phyloP scores from a whole-genome alignment of 2,113 vertebrate genomes.

The Thunnus maccoyii region DNA sequence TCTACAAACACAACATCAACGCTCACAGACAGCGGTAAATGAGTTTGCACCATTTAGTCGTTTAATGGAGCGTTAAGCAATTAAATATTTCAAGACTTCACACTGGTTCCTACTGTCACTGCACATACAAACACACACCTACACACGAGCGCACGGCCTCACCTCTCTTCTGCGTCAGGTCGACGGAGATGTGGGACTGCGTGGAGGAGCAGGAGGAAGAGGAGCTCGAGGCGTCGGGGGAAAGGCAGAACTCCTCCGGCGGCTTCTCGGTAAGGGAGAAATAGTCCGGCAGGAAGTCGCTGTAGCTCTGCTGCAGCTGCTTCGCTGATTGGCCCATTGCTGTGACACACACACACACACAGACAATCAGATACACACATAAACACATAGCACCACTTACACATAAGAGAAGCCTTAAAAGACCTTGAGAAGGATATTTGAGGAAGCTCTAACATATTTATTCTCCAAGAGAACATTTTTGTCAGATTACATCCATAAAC shows the following conservation, averaged over 20 bases:
- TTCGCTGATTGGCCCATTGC: conserved; percentile 83
- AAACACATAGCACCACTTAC: conserved; percentile 13
- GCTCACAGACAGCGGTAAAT: background rate
- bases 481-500: no score
- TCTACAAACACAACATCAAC: background rate
- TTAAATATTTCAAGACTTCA: background rate
- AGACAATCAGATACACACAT: conserved; percentile 9
- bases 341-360: conserved; percentile 19
- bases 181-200: conserved; percentile 88
- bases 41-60: background rate
- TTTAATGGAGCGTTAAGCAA: background rate
- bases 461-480: no score
- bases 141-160: background rate
- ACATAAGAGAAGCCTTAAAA: background rate
- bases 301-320: conserved; percentile 86
- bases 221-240: conserved; percentile 91
- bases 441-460: background rate
- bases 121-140: background rate
- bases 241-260: conserved; percentile 96
- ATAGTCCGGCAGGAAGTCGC: conserved; percentile 94
- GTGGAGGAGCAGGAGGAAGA: conserved; percentile 88
- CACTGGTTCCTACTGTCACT: background rate
- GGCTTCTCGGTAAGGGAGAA: conserved; percentile 95
- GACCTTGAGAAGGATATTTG: background rate
- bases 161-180: conserved; percentile 94